Base-by-base conservation (phyloP, 2,888 invertebrate genomes). In the Drosophila acutilabella region DNA sequence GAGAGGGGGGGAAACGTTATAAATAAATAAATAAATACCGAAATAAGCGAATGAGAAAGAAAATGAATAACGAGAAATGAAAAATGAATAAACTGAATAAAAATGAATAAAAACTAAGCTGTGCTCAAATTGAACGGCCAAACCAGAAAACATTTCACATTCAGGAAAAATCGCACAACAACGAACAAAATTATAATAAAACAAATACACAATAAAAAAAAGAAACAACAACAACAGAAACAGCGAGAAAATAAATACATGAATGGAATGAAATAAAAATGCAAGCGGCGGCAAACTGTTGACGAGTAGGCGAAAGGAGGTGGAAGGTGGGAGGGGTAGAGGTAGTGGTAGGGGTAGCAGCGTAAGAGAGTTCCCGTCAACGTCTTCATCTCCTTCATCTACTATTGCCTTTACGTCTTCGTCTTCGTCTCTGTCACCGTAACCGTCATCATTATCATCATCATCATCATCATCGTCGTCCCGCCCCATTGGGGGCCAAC, bases 401-500 rank as follows among this genome's bases (percentile, higher is more conserved):
- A 40, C 41, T 33, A 20, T 38, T 42, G 13, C 16, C 18, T 41
- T 33, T 38, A 30, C 47, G 56, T 36, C 58, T 33, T 7, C 56
- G 48, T 53, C 47, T 4, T 5, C 18, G n/a, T 45, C 52, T 13
- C 14, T 44, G 8, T 36, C 33, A 14, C n/a, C 47, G 54, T 53
- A 56, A 26, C n/a, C 44, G 38, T 14, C 45, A 7, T 41, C 50
- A 10, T 42, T 33, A 33, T 23, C 36, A 8, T 23, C 56, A 14
- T 56, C 44, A 36, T 56, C 44, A 36, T 48, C 47, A 50, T 20
- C 70, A 36, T 20, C 57, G 54, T 66, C 74, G 66, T 71, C 40
- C 74, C 79, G 61, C 60, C 81, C 71, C 57, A 70, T 74, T 80
- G 74, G 78, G 86, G 88, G 88, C 86, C 82, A 88, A 83, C 87